Evolutionary conservation across 2,797 vertebrate species (phyloP).

Genomic region (Manis javanica): DNA sequence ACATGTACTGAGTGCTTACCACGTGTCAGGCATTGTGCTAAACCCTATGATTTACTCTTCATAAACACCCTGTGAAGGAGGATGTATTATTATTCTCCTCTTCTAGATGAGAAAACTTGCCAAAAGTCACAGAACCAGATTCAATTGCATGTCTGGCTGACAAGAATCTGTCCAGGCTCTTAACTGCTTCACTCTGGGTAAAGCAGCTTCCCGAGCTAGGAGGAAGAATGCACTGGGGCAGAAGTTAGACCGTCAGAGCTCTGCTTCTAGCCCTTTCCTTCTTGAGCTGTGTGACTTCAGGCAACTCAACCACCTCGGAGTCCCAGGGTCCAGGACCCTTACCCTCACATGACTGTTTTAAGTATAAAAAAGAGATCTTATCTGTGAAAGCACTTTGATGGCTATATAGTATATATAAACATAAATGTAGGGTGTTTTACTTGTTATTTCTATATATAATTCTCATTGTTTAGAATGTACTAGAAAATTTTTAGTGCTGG

Average conservation of each 20-base stretch:
- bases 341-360: background rate
- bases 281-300: background rate
- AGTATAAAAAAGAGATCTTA: background rate
- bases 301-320: background rate
- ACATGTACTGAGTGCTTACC: background rate
- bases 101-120: conserved; percentile 17
- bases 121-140: conserved; percentile 31
- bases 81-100: conserved; percentile 34
- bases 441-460: conserved; percentile 1
- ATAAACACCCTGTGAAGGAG: conserved; percentile 38
- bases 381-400: background rate
- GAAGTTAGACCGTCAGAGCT: background rate
- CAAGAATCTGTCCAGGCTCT: background rate
- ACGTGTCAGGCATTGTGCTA: conserved; percentile 38
- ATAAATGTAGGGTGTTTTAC: background rate
- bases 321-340: background rate
- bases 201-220: background rate
- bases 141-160: background rate
- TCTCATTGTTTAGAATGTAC: conserved; percentile 39
- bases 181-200: background rate
- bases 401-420: background rate
- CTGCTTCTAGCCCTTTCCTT: background rate
- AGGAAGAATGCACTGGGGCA: background rate
- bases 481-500: background rate
- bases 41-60: conserved; percentile 50